Evolutionary conservation across 1,140 invertebrate species (phyloP).

Genomic region (Sweltsa coloradensis): DNA sequence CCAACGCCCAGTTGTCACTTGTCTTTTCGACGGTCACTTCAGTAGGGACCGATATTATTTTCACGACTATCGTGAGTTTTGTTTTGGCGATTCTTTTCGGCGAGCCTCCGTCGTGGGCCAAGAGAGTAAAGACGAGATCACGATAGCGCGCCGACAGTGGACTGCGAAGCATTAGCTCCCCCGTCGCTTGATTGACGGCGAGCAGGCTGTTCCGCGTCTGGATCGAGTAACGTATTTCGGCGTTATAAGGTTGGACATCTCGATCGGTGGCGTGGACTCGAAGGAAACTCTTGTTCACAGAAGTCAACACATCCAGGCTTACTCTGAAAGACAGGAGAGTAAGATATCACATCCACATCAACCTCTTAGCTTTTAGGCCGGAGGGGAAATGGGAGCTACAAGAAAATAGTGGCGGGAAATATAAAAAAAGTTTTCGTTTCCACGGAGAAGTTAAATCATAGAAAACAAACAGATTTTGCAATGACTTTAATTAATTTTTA

Average conservation of each 20-base stretch:
- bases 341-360: no score
- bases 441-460: no score
- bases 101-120: conserved; percentile 14
- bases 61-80: conserved; percentile 12
- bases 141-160: conserved; percentile 2
- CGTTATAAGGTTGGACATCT: conserved; percentile 13
- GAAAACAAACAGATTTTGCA: no score
- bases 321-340: conserved; percentile 9
- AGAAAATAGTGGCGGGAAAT: no score
- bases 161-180: conserved; percentile 9
- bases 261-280: conserved; percentile 11
- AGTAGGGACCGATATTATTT: conserved; percentile 14
- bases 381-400: no score
- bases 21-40: conserved; percentile 10
- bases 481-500: no score
- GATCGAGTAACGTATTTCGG: conserved; percentile 13
- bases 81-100: conserved; percentile 7
- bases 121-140: conserved; percentile 7
- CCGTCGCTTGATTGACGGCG: conserved; percentile 9
- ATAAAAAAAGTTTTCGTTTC: no score
- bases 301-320: conserved; percentile 11
- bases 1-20: conserved; percentile 13
- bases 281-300: conserved; percentile 2
- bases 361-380: no score
- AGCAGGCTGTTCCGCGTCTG: conserved; percentile 8